Evolutionary conservation across 2,797 vertebrate species (phyloP).

Genomic region (Myotis findleyi): DNA sequence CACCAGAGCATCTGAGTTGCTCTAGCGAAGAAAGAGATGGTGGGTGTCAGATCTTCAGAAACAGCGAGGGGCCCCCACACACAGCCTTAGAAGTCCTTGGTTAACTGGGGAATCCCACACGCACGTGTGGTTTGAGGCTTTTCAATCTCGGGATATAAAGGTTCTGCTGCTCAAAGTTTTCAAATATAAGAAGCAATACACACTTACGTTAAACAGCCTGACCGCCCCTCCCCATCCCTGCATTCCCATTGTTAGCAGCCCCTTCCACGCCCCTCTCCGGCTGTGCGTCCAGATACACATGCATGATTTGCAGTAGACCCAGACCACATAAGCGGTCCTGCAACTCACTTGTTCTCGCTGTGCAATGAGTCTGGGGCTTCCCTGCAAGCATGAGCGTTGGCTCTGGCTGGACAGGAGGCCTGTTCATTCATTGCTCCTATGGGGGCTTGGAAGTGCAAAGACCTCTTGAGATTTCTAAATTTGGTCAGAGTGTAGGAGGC

Average conservation of each 20-base stretch:
- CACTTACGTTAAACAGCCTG: neutral
- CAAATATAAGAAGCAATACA: neutral
- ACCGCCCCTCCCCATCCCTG: accelerated
- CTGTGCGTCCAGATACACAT: accelerated
- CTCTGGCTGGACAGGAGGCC: neutral
- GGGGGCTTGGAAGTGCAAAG: neutral
- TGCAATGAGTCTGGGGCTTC: neutral
- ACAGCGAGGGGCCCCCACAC: accelerated
- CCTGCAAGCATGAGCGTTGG: neutral
- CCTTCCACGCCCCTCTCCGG: neutral
- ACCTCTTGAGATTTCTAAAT: slow-evolving; percentile 73
- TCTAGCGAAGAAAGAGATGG: neutral
- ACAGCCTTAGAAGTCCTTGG: too few species aligned
- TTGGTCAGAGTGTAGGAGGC: slow-evolving; percentile 69
- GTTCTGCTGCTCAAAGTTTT: neutral
- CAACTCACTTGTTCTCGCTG: accelerated
- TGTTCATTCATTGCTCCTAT: slow-evolving; percentile 34
- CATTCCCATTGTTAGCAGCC: accelerated
- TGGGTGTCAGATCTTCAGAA: accelerated
- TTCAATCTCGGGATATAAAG: neutral
- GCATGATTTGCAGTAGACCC: neutral
- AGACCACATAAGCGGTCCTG: neutral
- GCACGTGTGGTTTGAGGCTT: neutral
- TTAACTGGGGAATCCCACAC: neutral
- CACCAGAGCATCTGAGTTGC: neutral